These are phyloP conservation scores for Drosophila longiperda DNA, from an alignment of 2,888 invertebrate genomes.

Conservation along the genomic window DNA sequence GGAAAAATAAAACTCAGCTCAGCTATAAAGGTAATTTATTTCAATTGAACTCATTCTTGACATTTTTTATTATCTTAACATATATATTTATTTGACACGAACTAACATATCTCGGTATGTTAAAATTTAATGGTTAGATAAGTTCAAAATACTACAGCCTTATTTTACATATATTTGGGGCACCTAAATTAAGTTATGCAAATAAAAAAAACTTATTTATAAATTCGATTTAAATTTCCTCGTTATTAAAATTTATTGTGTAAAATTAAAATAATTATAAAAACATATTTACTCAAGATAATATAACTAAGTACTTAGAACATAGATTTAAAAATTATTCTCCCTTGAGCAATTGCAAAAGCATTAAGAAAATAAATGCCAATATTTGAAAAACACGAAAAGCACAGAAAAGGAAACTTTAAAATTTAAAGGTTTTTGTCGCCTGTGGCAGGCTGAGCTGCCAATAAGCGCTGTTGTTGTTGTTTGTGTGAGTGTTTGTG, in stretches of 20 bases:
- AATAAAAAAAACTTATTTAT: neutral
- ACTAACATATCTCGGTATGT: neutral
- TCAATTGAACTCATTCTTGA: neutral
- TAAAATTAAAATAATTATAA: neutral
- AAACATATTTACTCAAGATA: neutral
- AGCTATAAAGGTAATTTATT: neutral
- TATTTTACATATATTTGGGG: neutral
- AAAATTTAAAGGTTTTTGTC: slow-evolving; percentile 17
- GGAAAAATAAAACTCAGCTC: neutral
- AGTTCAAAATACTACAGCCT: neutral
- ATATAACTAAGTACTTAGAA: neutral
- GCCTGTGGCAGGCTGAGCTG: slow-evolving; percentile 24
- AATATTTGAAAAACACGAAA: neutral
- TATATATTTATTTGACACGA: neutral
- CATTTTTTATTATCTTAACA: neutral
- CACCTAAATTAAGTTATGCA: neutral
- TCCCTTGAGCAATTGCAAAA: neutral
- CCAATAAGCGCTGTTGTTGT: slow-evolving; percentile 23
- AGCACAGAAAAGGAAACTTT: too few relatives aligned
- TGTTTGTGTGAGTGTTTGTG: slow-evolving; percentile 7
- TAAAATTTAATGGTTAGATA: neutral
- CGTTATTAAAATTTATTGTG: neutral
- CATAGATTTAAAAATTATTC: neutral
- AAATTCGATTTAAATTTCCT: neutral
- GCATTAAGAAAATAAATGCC: neutral